These are phyloP conservation scores for Caenorhabditis auriculariae DNA, from an alignment of 2,888 invertebrate species.

Conservation along the genomic window DNA sequence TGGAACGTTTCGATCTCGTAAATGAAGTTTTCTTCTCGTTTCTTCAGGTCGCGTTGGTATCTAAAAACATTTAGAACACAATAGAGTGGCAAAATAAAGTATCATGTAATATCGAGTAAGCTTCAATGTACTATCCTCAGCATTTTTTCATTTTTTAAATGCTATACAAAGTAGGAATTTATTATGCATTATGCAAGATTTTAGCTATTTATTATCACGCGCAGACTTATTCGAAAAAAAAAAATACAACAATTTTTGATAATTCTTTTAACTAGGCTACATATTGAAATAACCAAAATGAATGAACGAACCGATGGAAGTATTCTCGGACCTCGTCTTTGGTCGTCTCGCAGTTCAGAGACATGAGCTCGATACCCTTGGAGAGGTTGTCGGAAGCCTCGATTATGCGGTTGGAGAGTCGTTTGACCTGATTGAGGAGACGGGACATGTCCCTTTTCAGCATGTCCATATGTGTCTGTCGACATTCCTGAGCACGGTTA, in stretches of 20 bases:
- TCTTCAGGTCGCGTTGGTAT: slow-evolving; percentile 64
- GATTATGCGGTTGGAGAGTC: slow-evolving; percentile 58
- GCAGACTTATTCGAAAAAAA: slow-evolving; percentile 3
- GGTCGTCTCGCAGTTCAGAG: slow-evolving; percentile 85
- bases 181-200: no score
- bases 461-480: slow-evolving; percentile 89
- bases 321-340: slow-evolving; percentile 88
- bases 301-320: slow-evolving; percentile 49
- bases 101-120: no score
- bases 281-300: no score
- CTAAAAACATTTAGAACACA: slow-evolving; percentile 18
- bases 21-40: slow-evolving; percentile 71
- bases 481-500: slow-evolving; percentile 76
- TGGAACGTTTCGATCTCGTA: slow-evolving; percentile 80
- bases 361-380: slow-evolving; percentile 83
- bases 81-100: background rate
- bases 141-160: no score
- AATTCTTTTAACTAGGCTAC: no score
- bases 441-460: slow-evolving; percentile 85
- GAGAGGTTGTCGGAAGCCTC: slow-evolving; percentile 59
- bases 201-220: background rate
- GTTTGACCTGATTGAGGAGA: slow-evolving; percentile 77
- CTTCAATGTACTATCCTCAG: no score
- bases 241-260: no score
- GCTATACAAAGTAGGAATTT: no score